Percentiles rank a stretch among this genome's conserved stretches.
Evolutionary conservation across 1,140 invertebrate species (phyloP).

Genomic region (Drosophila kanapiae): DNA sequence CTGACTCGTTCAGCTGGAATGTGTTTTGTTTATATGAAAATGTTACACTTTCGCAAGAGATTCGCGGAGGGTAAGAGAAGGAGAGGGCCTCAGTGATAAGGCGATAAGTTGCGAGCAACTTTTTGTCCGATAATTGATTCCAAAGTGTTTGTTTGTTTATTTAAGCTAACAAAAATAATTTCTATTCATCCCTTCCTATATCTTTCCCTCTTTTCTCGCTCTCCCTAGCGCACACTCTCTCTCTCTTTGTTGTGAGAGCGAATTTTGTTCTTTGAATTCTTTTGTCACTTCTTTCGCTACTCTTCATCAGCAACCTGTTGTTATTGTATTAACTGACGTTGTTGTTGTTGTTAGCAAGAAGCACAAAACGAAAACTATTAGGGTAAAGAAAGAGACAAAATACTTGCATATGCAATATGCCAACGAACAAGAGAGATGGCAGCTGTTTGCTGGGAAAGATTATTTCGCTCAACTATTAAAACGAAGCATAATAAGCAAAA

Average conservation of each 20-base stretch:
- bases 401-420: too few relatives aligned
- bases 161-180: neutral
- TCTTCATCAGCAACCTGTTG: conserved; percentile 28
- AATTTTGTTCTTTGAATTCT: conserved; percentile 8
- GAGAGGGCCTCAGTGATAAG: conserved; percentile 23
- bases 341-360: conserved; percentile 19
- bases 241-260: conserved; percentile 4
- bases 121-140: conserved; percentile 19
- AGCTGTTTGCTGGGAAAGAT: conserved; percentile 3
- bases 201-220: neutral
- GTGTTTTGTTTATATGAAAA: conserved; percentile 9
- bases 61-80: neutral
- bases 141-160: conserved; percentile 17
- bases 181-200: neutral
- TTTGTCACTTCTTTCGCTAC: conserved; percentile 32
- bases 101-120: conserved; percentile 17
- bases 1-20: neutral
- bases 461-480: conserved; percentile 17
- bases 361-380: conserved; percentile 23
- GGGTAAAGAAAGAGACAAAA: conserved; percentile 16
- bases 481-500: conserved; percentile 16
- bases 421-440: conserved; percentile 8
- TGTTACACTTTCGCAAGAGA: neutral
- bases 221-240: neutral
- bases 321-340: conserved; percentile 9